Evolutionary conservation across 1,140 invertebrate genomes (phyloP).

Genomic region (Trichonephila inaurata): DNA sequence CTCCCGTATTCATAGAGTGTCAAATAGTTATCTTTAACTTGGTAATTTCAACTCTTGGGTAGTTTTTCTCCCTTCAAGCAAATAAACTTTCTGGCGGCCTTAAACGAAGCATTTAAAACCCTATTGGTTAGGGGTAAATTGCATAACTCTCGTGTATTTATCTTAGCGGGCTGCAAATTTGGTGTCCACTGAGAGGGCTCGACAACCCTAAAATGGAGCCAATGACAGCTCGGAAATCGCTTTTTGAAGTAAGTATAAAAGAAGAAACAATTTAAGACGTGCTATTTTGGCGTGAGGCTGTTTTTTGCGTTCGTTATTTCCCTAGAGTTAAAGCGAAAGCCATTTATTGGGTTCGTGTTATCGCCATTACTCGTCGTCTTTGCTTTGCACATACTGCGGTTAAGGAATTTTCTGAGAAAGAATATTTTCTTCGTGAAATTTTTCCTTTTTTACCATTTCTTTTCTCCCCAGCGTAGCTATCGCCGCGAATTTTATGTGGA

Average conservation of each 20-base stretch:
- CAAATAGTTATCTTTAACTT: constrained; percentile 40
- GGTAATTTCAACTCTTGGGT: constrained; percentile 23
- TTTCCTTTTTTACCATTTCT: neutral
- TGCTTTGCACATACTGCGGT: constrained; percentile 59
- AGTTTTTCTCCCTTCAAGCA: constrained; percentile 36
- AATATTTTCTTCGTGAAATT: constrained; percentile 49
- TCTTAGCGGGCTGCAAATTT: constrained; percentile 6
- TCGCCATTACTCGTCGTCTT: constrained; percentile 59
- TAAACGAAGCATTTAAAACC: constrained; percentile 62
- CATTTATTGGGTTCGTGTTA: constrained; percentile 68
- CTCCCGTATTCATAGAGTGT: neutral
- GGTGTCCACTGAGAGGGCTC: neutral
- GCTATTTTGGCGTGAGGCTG: constrained; percentile 54
- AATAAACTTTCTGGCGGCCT: constrained; percentile 37
- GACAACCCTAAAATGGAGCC: constrained; percentile 48
- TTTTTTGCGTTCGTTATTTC: constrained; percentile 59
- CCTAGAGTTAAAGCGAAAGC: constrained; percentile 39
- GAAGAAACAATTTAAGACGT: constrained; percentile 72
- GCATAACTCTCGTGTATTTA: constrained; percentile 63
- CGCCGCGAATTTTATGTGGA: constrained; percentile 50
- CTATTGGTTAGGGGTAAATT: constrained; percentile 54
- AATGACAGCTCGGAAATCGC: constrained; percentile 60
- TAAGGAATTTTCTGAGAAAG: constrained; percentile 60
- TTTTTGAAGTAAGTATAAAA: constrained; percentile 71
- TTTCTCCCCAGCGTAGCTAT: constrained; percentile 12